Conservation (phyloP, 2,797 vertebrate genomes). For the Neosilurus mollespiculum region DNA sequence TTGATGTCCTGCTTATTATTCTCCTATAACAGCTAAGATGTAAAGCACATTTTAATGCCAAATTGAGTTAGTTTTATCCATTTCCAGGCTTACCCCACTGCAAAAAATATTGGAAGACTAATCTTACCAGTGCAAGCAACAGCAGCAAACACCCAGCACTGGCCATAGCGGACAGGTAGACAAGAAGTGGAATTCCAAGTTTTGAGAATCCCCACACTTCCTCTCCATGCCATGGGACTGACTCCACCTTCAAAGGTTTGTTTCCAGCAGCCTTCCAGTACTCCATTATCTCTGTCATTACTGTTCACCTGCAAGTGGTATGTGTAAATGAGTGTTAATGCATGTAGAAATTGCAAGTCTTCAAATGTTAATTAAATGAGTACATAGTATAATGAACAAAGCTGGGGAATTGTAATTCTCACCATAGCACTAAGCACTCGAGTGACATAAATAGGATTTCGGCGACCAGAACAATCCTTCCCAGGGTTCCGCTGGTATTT, state of each 20-base stretch:
- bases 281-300: constrained; percentile 84
- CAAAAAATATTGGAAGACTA: neutral
- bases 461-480: constrained; percentile 84
- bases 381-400: neutral
- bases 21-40: neutral
- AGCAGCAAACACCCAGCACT: constrained; percentile 98
- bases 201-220: constrained; percentile 87
- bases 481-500: constrained; percentile 78
- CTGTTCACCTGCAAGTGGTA: constrained; percentile 83
- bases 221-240: constrained; percentile 87
- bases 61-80: neutral
- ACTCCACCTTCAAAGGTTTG: constrained; percentile 76
- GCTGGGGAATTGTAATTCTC: constrained; percentile 52
- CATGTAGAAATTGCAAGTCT: neutral
- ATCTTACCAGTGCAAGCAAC: constrained; percentile 88
- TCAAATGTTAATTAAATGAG: neutral
- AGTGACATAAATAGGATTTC: constrained; percentile 84
- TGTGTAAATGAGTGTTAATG: neutral
- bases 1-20: neutral
- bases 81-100: neutral
- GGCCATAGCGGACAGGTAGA: constrained; percentile 86
- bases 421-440: constrained; percentile 94
- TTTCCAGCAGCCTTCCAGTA: constrained; percentile 85
- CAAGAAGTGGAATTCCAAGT: constrained; percentile 80
- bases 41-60: neutral